Conservation (phyloP, 2,113 vertebrate species). For the Cephalopterus ornatus region DNA sequence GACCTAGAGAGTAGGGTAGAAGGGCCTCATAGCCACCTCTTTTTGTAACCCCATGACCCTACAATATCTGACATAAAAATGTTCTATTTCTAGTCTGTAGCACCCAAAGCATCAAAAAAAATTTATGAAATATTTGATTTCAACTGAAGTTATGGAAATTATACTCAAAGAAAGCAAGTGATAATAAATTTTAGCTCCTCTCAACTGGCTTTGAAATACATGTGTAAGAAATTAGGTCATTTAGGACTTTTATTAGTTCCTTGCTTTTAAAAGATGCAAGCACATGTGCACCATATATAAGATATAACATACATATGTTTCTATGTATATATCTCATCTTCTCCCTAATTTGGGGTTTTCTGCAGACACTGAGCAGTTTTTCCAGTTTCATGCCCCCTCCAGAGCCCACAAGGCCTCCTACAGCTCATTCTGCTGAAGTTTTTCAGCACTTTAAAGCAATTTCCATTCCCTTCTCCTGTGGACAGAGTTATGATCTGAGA, state of each 20-base stretch:
- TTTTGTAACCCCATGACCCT: not conserved
- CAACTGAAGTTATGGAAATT: not conserved
- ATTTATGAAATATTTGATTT: not conserved
- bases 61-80: not conserved
- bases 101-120: not conserved
- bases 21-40: not conserved
- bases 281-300: not conserved
- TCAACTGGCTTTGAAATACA: not conserved
- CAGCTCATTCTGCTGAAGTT: conserved; percentile 20
- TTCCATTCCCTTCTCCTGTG: not conserved
- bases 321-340: not conserved
- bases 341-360: not conserved
- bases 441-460: not conserved
- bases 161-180: not conserved
- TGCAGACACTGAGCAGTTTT: not conserved
- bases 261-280: not conserved
- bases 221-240: not conserved
- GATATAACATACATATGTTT: not conserved
- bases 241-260: not conserved
- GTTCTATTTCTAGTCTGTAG: not conserved
- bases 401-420: conserved; percentile 13
- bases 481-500: conserved; percentile 7
- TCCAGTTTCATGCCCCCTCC: not conserved
- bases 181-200: not conserved
- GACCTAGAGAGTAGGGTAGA: not conserved